Conservation (phyloP, 2,797 vertebrate genomes). For the Propithecus perrieri region DNA sequence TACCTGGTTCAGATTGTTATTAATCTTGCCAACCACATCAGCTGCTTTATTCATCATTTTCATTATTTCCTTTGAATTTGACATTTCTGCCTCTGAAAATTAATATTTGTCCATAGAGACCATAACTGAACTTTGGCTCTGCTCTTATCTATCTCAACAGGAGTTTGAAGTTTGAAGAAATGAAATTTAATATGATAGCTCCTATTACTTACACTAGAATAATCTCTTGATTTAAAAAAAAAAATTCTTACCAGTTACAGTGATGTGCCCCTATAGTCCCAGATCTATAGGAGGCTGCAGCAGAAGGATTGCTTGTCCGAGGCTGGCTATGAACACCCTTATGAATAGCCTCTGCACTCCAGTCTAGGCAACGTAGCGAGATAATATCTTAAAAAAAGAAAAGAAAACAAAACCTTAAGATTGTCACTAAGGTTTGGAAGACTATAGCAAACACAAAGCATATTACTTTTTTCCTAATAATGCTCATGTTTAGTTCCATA, state of each 20-base stretch:
- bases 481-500: not conserved
- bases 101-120: conserved; percentile 36
- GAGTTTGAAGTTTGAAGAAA: conserved; percentile 50
- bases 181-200: conserved; percentile 69
- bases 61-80: conserved; percentile 60
- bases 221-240: conserved; percentile 36
- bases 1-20: conserved; percentile 14
- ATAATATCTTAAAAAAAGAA: not conserved
- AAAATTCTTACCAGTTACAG: not conserved
- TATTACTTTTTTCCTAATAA: not conserved
- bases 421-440: conserved; percentile 38
- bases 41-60: conserved; percentile 8
- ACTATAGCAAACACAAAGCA: not conserved
- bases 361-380: not conserved
- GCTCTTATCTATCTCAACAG: conserved; percentile 63
- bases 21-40: not conserved
- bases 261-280: not conserved
- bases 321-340: not conserved
- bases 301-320: not conserved
- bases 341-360: not conserved
- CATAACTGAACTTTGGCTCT: conserved; percentile 2
- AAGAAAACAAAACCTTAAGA: not conserved
- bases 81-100: conserved; percentile 41
- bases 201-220: conserved; percentile 50
- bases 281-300: not conserved